These are phyloP conservation scores for Donacobius atricapilla DNA, from an alignment of 2,113 vertebrate species.

Conservation along the genomic window DNA sequence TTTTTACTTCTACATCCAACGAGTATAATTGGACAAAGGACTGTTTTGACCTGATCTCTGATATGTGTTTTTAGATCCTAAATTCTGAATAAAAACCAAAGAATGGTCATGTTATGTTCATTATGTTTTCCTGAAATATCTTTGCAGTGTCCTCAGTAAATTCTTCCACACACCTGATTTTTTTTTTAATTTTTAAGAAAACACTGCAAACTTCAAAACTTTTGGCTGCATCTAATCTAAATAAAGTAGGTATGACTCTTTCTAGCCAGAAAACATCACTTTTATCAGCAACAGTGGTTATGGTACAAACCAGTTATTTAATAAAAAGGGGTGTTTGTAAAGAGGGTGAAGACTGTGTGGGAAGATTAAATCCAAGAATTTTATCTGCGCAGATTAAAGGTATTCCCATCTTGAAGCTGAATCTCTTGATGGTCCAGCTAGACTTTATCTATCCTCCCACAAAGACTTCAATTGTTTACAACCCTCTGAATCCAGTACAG, in stretches of 20 bases:
- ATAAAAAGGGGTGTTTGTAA: not conserved
- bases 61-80: not conserved
- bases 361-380: not conserved
- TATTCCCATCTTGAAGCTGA: not conserved
- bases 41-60: not conserved
- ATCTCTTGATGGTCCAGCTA: not conserved
- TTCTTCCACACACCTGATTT: not conserved
- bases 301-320: conserved; percentile 5
- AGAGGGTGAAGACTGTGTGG: not conserved
- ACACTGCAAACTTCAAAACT: not conserved
- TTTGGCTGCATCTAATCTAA: not conserved
- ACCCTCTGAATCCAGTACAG: not conserved
- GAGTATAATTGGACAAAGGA: not conserved
- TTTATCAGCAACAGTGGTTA: not conserved
- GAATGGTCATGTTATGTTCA: not conserved
- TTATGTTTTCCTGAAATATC: not conserved
- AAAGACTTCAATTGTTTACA: not conserved
- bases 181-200: not conserved
- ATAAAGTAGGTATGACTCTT: not conserved
- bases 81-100: not conserved
- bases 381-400: not conserved
- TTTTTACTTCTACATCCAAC: not conserved
- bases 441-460: not conserved
- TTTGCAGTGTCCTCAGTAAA: not conserved
- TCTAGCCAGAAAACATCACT: not conserved